Conservation (phyloP, 2,888 invertebrate species). For the Malthinus flaveolus region DNA sequence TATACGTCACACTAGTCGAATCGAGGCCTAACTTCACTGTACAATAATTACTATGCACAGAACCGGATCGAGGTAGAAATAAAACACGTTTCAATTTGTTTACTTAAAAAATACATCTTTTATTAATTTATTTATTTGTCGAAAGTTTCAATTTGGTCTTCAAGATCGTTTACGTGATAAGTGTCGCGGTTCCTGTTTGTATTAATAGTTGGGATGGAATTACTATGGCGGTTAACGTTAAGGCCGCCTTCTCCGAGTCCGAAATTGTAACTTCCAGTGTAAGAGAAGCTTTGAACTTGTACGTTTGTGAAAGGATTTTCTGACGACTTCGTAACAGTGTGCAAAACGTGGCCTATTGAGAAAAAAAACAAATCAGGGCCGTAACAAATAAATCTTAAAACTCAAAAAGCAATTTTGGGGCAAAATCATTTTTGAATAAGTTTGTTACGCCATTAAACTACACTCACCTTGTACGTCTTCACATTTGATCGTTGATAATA, state of each 20-base stretch:
- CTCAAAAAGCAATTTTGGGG: too few relatives aligned
- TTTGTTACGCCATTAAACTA: background rate
- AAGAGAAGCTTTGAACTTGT: slow-evolving; percentile 14
- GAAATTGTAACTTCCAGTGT: background rate
- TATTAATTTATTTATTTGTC: background rate
- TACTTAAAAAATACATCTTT: background rate
- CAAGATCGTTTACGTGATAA: background rate
- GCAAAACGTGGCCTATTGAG: slow-evolving; percentile 16
- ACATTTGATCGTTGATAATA: slow-evolving; percentile 28
- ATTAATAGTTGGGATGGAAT: background rate
- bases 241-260: background rate
- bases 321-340: slow-evolving; percentile 6
- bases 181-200: background rate
- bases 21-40: background rate
- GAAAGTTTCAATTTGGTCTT: background rate
- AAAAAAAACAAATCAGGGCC: too few relatives aligned
- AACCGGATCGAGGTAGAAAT: background rate
- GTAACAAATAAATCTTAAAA: too few relatives aligned
- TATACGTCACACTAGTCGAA: background rate
- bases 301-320: slow-evolving; percentile 10
- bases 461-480: slow-evolving; percentile 29
- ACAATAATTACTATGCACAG: background rate
- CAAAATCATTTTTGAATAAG: too few relatives aligned
- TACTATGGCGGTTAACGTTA: background rate
- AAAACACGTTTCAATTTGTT: background rate